phyloP scores from a whole-genome alignment of 2,888 invertebrate species.

The Amphipyra tragopoginis region DNA sequence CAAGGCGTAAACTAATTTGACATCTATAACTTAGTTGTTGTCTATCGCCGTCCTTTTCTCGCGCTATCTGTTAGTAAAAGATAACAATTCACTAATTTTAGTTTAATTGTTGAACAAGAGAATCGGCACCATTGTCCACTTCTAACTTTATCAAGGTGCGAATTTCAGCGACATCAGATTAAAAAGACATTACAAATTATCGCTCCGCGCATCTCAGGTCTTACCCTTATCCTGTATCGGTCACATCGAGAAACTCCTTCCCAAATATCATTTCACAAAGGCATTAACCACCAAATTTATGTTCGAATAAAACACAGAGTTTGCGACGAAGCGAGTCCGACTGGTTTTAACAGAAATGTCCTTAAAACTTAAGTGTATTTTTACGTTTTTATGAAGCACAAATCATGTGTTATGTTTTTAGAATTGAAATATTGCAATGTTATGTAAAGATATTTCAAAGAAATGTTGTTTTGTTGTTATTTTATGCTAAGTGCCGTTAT shows the following conservation, averaged over 20 bases:
- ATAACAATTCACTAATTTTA: too few relatives aligned
- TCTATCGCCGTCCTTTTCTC: too few relatives aligned
- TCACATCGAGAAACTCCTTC: constrained; percentile 56
- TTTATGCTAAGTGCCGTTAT: neutral
- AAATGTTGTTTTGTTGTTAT: neutral
- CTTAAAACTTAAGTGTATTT: constrained; percentile 30
- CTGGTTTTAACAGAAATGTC: constrained; percentile 51
- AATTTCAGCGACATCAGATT: too few relatives aligned
- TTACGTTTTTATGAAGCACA: constrained; percentile 36
- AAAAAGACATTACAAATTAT: neutral
- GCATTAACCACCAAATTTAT: constrained; percentile 76
- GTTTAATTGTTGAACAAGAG: too few relatives aligned
- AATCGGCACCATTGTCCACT: too few relatives aligned
- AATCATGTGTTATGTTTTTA: constrained; percentile 32
- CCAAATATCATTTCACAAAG: constrained; percentile 69
- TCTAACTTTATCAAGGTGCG: too few relatives aligned
- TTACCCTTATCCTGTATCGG: constrained; percentile 31
- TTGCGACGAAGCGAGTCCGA: constrained; percentile 42
- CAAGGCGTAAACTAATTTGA: too few relatives aligned
- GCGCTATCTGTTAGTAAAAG: too few relatives aligned
- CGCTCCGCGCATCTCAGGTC: constrained; percentile 11
- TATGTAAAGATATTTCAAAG: neutral
- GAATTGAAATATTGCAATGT: constrained; percentile 13
- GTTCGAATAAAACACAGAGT: constrained; percentile 64
- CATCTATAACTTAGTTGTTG: too few relatives aligned